These are phyloP conservation scores for Echinometra lucunter DNA, from an alignment of 53 echinoderm and acorn worm species.

Conservation along the genomic window DNA sequence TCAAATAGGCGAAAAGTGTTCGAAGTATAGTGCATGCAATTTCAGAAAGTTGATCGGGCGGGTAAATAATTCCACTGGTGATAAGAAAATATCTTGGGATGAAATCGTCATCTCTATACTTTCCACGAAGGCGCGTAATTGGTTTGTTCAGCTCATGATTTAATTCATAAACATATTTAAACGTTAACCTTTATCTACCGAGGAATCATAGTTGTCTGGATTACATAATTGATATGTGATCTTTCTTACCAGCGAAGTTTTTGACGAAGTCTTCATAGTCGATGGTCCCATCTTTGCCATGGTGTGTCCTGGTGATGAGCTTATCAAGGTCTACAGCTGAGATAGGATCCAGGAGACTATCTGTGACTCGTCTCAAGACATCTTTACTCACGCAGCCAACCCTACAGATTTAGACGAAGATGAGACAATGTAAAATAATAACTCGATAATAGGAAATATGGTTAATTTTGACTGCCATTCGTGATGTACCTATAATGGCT, in stretches of 20 bases:
- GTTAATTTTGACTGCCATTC: too few species aligned
- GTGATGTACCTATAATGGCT: too few species aligned
- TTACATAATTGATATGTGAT: not conserved
- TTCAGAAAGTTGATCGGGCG: too few species aligned
- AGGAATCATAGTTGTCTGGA: not conserved
- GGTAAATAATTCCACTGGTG: too few species aligned
- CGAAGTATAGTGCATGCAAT: too few species aligned
- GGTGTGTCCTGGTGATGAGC: conserved; percentile 69
- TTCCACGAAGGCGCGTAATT: too few species aligned
- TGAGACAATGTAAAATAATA: not conserved
- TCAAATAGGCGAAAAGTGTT: too few species aligned
- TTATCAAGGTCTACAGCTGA: conserved; percentile 76
- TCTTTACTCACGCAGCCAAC: conserved; percentile 85
- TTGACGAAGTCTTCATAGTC: conserved; percentile 91
- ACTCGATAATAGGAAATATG: not conserved
- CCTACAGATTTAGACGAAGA: conserved; percentile 19
- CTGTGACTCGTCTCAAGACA: conserved; percentile 76
- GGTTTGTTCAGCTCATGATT: too few species aligned
- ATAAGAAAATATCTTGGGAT: too few species aligned
- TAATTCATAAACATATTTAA: conserved; percentile 10
- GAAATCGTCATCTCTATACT: too few species aligned
- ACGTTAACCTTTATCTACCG: too few species aligned
- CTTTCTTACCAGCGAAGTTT: conserved; percentile 83
- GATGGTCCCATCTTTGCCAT: conserved; percentile 80
- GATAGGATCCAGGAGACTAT: conserved; percentile 86